These are phyloP conservation scores for Hypomecis punctinalis DNA, from an alignment of 2,888 invertebrate species.

Conservation along the genomic window DNA sequence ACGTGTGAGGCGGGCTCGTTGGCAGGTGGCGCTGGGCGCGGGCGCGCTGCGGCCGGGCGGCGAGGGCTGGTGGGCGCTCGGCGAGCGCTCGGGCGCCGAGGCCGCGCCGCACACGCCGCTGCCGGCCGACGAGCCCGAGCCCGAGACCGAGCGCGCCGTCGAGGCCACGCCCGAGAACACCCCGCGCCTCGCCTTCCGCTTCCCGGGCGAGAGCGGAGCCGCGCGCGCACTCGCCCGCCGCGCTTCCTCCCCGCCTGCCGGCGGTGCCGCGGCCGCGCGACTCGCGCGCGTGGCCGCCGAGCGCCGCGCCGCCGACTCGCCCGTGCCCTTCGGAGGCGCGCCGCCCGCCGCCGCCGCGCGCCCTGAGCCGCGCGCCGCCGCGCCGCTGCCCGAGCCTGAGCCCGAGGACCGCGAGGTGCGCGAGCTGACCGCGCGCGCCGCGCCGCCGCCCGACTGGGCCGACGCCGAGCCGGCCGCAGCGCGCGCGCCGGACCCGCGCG, in stretches of 20 bases:
- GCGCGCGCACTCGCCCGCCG: slow-evolving; percentile 69
- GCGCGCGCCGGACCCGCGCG: slow-evolving; percentile 37
- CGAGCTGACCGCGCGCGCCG: slow-evolving; percentile 75
- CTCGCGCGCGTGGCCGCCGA: slow-evolving; percentile 82
- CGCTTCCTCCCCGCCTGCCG: slow-evolving; percentile 41
- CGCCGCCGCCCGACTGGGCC: slow-evolving; percentile 45
- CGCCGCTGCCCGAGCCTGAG: slow-evolving; percentile 62
- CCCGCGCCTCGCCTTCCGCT: slow-evolving; percentile 56
- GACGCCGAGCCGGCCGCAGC: slow-evolving; percentile 45
- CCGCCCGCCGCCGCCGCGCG: slow-evolving; percentile 70
- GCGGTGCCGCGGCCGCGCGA: slow-evolving; percentile 56
- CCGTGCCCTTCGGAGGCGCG: slow-evolving; percentile 72
- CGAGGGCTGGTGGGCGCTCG: slow-evolving; percentile 77
- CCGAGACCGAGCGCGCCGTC: slow-evolving; percentile 90
- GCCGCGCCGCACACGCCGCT: slow-evolving; percentile 80
- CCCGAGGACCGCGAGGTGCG: slow-evolving; percentile 66
- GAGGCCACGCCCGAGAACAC: slow-evolving; percentile 80
- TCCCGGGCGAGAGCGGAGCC: slow-evolving; percentile 3
- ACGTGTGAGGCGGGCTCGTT: slow-evolving; percentile 66
- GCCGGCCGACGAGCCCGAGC: slow-evolving; percentile 79
- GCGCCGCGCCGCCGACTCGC: slow-evolving; percentile 75
- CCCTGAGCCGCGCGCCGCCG: slow-evolving; percentile 55
- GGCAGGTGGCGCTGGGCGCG: slow-evolving; percentile 92
- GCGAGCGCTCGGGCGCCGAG: slow-evolving; percentile 74
- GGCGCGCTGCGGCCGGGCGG: slow-evolving; percentile 83